Evolutionary conservation across 2,113 vertebrate species (phyloP).

Genomic region (Spilogale gracilis): DNA sequence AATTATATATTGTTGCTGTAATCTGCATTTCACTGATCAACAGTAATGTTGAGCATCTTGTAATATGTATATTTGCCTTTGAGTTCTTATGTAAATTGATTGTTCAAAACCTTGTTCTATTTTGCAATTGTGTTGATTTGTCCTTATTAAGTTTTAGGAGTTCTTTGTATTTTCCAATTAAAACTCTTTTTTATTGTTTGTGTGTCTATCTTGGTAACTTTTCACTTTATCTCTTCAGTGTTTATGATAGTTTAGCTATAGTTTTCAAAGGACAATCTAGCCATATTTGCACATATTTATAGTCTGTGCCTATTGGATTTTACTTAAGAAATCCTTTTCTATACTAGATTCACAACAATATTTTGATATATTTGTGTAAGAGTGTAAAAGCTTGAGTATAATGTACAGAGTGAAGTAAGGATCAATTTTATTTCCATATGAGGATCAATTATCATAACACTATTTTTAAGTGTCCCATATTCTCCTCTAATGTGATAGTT

Average conservation of each 20-base stretch:
- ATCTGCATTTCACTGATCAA: not conserved
- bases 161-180: not conserved
- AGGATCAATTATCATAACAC: not conserved
- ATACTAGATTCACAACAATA: not conserved
- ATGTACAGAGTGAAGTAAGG: not conserved
- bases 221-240: not conserved
- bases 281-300: not conserved
- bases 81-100: not conserved
- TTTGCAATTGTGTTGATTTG: not conserved
- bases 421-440: not conserved
- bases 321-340: not conserved
- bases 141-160: not conserved
- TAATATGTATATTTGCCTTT: not conserved
- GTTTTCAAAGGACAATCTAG: slow-evolving; percentile 17
- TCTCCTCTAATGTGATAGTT: not conserved
- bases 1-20: not conserved
- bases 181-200: not conserved
- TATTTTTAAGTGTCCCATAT: not conserved
- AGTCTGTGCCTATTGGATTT: not conserved
- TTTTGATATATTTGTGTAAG: not conserved
- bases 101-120: not conserved
- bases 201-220: not conserved
- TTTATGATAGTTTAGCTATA: not conserved
- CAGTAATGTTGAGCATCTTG: not conserved
- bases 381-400: not conserved